Percentiles rank a stretch among this genome's conserved stretches.
Conservation (phyloP, 2,888 invertebrate species). For the Leuctra nigra region DNA sequence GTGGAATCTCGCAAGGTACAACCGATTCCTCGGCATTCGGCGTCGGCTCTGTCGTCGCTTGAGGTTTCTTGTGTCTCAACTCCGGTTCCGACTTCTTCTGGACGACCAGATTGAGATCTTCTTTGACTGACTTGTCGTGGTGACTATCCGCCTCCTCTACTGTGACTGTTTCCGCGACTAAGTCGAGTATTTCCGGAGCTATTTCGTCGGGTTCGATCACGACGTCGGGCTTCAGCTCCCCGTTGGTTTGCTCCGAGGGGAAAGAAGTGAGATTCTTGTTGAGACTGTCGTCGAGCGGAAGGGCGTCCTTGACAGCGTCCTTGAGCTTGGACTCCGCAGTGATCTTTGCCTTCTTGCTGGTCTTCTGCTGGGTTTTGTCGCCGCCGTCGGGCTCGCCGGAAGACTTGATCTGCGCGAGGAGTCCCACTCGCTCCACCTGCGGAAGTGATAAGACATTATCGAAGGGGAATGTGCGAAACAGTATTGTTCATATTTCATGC, state of each 20-base stretch:
- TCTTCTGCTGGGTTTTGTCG: neutral
- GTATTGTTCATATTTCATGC: too few species aligned
- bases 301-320: neutral
- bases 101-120: too few species aligned
- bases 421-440: constrained; percentile 39
- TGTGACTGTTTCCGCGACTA: too few species aligned
- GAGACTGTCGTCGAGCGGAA: neutral
- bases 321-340: neutral
- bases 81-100: neutral
- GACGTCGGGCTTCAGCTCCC: too few species aligned
- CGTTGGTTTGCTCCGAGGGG: neutral
- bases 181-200: too few species aligned
- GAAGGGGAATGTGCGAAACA: too few species aligned
- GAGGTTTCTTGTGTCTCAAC: neutral
- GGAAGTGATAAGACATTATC: too few species aligned
- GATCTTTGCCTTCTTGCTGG: neutral
- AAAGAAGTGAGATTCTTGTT: neutral
- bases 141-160: too few species aligned
- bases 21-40: neutral
- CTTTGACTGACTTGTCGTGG: too few species aligned
- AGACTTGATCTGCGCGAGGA: constrained; percentile 29
- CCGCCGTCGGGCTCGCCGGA: constrained; percentile 4
- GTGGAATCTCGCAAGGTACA: neutral
- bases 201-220: too few species aligned
- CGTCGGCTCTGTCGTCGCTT: neutral